A percentile compares a stretch with the other conserved stretches of the same genome.
Evolutionary conservation across 2,888 invertebrate genomes (phyloP).

Genomic region (Mesoligia furuncula): DNA sequence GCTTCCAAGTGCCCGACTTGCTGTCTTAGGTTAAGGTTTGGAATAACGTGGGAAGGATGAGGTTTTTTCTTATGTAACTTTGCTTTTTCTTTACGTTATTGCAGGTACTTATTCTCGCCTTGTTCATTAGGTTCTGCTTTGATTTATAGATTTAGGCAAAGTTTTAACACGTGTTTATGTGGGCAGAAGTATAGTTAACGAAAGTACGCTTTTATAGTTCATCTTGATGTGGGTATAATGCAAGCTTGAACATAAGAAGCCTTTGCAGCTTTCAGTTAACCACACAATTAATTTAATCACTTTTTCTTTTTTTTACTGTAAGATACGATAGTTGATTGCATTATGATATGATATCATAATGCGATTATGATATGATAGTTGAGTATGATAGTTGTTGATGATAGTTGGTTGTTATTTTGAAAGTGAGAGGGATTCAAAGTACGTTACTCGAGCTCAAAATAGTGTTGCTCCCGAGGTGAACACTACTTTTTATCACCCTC

Average conservation of each 20-base stretch:
- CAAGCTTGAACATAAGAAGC: constrained; percentile 4
- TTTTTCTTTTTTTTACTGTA: too few relatives aligned
- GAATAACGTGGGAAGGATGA: constrained; percentile 3
- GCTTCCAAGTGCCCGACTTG: constrained; percentile 9
- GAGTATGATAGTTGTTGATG: too few relatives aligned
- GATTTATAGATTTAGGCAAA: constrained; percentile 8
- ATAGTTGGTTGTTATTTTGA: too few relatives aligned
- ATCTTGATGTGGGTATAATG: constrained; percentile 5
- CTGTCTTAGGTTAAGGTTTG: constrained; percentile 9
- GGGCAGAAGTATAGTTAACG: not conserved
- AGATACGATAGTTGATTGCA: too few relatives aligned
- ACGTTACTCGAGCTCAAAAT: too few relatives aligned
- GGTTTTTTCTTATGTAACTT: constrained; percentile 30
- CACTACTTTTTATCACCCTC: too few relatives aligned
- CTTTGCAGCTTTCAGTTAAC: not conserved
- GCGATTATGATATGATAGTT: too few relatives aligned
- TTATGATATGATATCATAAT: too few relatives aligned
- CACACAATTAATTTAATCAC: not conserved
- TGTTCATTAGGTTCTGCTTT: constrained; percentile 3
- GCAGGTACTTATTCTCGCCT: constrained; percentile 2
- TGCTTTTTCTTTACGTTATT: constrained; percentile 21
- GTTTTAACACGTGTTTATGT: constrained; percentile 29
- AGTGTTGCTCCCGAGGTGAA: too few relatives aligned
- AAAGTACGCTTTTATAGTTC: constrained; percentile 4
- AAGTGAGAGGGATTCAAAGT: too few relatives aligned